These are phyloP conservation scores for Tetramorium parvispinum DNA, from an alignment of 1,140 invertebrate species.

Conservation along the genomic window DNA sequence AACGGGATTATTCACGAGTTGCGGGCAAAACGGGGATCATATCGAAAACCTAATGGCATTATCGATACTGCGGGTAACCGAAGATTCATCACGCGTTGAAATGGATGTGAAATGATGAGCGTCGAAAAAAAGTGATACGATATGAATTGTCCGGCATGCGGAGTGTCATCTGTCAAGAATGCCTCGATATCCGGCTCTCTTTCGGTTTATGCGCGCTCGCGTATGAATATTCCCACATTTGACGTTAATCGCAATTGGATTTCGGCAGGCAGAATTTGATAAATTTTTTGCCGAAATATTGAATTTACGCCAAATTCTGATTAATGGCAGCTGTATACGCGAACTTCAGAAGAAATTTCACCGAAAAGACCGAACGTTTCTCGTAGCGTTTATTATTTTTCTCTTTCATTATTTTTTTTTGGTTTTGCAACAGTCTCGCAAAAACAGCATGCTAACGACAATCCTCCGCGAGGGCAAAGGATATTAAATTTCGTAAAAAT, in stretches of 20 bases:
- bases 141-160: constrained; percentile 6
- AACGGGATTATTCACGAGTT: constrained; percentile 39
- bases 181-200: background rate
- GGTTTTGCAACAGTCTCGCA: constrained; percentile 11
- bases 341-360: background rate
- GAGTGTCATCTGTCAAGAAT: constrained; percentile 53
- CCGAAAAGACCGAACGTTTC: constrained; percentile 35
- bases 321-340: background rate
- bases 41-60: constrained; percentile 33
- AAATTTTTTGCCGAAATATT: constrained; percentile 36
- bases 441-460: constrained; percentile 45
- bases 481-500: constrained; percentile 52
- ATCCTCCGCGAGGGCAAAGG: constrained; percentile 11
- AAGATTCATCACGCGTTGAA: constrained; percentile 22
- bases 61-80: constrained; percentile 27
- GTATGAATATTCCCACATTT: background rate
- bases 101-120: constrained; percentile 27
- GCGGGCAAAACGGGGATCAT: background rate
- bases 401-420: background rate
- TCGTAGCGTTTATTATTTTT: constrained; percentile 19
- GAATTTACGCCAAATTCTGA: constrained; percentile 14
- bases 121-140: constrained; percentile 23
- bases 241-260: constrained; percentile 54
- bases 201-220: constrained; percentile 6
- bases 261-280: constrained; percentile 11